Evolutionary conservation across 2,888 invertebrate species (phyloP), one percentile per base, ranked within the genome.

Genomic region (Ectemnius lituratus): DNA sequence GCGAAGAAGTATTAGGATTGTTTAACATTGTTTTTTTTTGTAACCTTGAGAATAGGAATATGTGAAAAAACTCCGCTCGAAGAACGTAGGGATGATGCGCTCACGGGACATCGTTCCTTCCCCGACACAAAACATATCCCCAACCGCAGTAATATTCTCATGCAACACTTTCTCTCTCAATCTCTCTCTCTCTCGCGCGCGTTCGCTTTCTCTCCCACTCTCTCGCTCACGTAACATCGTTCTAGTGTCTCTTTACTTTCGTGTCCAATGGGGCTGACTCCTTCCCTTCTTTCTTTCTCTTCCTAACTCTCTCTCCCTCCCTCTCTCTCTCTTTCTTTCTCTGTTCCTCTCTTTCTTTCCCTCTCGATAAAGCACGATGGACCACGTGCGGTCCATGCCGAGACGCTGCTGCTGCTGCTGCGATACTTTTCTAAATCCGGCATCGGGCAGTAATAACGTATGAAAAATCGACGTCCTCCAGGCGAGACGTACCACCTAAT

Each of bases 241-340:
- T 52, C 52, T 52, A 52, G 52, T 52, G 52, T 52, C 52, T 16
- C 52, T 52, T 52, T 52, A 52, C 52, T 52, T 52, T 52, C 52
- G 52, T 37, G 37, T 52, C 52, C 52, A 52, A 16, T 52, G 52
- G 14, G 52, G 14, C n/a, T 68, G 59, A 63, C 61, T 60, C 59
- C 47, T 62, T 52, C 59, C 28, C 20, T 28, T 47, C 47, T 14
- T n/a, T n/a, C 13, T 2, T 14, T n/a, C 47, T 14, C 2, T 47
- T 47, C n/a, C 47, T n/a, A 47, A 14, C 47, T 49, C 16, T 49
- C 6, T 16, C 52, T 49, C 52, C 4, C 5, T 49, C 5, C 62
- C 64, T 72, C 52, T 49, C 16, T 4, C 49, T 49, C 49, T 14
- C 49, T n/a, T 11, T 14, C 4, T 49, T 11, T n/a, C 52, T 52